Evolutionary conservation across 1,140 invertebrate genomes (phyloP).

Genomic region (Pogonomyrmex barbatus): DNA sequence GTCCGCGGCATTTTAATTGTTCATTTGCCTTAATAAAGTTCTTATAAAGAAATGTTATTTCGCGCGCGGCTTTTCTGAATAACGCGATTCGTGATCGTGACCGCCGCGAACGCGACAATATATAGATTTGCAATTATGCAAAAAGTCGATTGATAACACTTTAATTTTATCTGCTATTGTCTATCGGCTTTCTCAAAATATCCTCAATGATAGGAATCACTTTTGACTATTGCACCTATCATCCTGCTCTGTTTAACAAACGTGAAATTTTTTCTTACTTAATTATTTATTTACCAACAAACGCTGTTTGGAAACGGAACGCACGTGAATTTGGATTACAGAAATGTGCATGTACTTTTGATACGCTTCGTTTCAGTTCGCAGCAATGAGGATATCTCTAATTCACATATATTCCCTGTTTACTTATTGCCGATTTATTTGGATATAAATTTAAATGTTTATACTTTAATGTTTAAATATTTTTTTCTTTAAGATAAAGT

Average conservation of each 20-base stretch:
- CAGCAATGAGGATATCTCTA: constrained; percentile 9
- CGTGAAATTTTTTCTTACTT: constrained; percentile 34
- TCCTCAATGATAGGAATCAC: not conserved
- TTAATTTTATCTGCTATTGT: not conserved
- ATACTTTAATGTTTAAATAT: not conserved
- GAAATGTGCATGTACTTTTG: not conserved
- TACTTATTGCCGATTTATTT: not conserved
- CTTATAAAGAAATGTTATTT: no score
- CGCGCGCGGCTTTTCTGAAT: no score
- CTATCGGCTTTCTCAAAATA: not conserved
- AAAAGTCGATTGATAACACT: not conserved
- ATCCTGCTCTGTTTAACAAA: constrained; percentile 16
- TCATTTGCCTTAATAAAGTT: no score
- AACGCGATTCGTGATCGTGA: no score
- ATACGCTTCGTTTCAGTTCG: constrained; percentile 1
- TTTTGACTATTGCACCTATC: not conserved
- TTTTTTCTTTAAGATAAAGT: not conserved
- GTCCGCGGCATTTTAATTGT: no score
- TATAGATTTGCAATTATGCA: not conserved
- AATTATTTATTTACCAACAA: constrained; percentile 52
- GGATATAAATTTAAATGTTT: not conserved
- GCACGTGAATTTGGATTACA: not conserved
- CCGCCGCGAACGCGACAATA: not conserved
- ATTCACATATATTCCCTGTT: not conserved
- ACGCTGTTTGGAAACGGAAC: not conserved